Conservation (phyloP, 2,113 vertebrate species). For the Argyrosomus japonicus region DNA sequence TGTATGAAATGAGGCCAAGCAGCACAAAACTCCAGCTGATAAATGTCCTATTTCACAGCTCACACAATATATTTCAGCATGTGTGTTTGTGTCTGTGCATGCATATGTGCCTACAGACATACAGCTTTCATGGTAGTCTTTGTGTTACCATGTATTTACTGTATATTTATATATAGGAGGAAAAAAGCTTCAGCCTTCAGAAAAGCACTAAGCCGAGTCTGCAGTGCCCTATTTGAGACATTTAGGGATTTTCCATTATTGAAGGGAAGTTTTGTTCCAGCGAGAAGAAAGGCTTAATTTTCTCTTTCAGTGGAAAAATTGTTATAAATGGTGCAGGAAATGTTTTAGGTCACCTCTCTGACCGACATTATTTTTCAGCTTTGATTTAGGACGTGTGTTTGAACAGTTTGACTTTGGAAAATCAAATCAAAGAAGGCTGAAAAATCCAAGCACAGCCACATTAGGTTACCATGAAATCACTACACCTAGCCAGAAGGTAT, state of each 20-base stretch:
- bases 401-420: conserved; percentile 15
- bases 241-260: conserved; percentile 50
- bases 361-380: conserved; percentile 11
- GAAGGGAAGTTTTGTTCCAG: conserved; percentile 33
- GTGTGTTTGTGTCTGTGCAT: neutral
- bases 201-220: conserved; percentile 23
- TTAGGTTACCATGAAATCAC: neutral
- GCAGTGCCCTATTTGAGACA: conserved; percentile 9
- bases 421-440: conserved; percentile 2
- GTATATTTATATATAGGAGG: neutral
- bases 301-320: conserved; percentile 20
- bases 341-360: conserved; percentile 24
- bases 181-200: conserved; percentile 12
- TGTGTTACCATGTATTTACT: conserved; percentile 2
- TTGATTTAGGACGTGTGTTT: conserved; percentile 25
- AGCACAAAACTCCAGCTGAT: conserved; percentile 54
- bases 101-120: neutral
- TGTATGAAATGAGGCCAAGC: conserved; percentile 59
- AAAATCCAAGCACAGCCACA: neutral
- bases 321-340: conserved; percentile 27
- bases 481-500: neutral
- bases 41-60: conserved; percentile 61
- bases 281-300: conserved; percentile 38
- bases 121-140: neutral
- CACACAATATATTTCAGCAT: conserved; percentile 18